Conservation (phyloP, 2,113 vertebrate genomes). For the Seriola rivoliana region DNA sequence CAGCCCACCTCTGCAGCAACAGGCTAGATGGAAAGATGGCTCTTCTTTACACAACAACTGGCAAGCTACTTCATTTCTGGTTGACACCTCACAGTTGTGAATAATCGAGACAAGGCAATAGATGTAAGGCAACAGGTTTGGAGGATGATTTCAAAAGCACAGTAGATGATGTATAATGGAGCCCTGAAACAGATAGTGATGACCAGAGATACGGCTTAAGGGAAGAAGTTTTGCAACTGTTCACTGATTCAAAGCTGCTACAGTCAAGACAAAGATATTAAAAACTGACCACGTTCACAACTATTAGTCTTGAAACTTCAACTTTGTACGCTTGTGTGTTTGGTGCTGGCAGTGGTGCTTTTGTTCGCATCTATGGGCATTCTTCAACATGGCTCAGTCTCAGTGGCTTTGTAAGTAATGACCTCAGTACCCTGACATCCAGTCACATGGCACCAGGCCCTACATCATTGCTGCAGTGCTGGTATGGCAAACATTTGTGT, state of each 20-base stretch:
- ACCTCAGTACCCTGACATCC: conserved; percentile 45
- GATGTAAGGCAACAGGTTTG: not conserved
- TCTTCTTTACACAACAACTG: not conserved
- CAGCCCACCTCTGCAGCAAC: not conserved
- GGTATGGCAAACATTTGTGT: conserved; percentile 72
- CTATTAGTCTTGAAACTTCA: not conserved
- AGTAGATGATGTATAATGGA: not conserved
- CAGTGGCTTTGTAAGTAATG: conserved; percentile 34
- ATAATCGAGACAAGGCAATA: not conserved
- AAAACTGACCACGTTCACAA: conserved; percentile 5
- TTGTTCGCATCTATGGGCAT: conserved; percentile 21
- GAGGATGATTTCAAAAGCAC: not conserved
- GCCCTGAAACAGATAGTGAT: not conserved
- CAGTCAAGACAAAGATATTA: conserved; percentile 5
- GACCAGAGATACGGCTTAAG: not conserved
- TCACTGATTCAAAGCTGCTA: not conserved
- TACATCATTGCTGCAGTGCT: conserved; percentile 50
- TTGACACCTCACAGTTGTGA: not conserved
- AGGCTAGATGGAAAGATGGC: not conserved
- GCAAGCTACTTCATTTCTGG: not conserved
- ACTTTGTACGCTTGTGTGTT: not conserved
- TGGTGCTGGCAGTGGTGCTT: not conserved
- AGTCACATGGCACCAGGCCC: conserved; percentile 55
- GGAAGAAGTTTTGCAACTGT: not conserved
- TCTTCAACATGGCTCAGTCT: conserved; percentile 6